A percentile compares a stretch with the other conserved stretches of the same genome.
These are phyloP conservation scores for Acanthaster planci DNA, from an alignment of 35 echinoderm and acorn worm genomes.

Conservation along the genomic window DNA sequence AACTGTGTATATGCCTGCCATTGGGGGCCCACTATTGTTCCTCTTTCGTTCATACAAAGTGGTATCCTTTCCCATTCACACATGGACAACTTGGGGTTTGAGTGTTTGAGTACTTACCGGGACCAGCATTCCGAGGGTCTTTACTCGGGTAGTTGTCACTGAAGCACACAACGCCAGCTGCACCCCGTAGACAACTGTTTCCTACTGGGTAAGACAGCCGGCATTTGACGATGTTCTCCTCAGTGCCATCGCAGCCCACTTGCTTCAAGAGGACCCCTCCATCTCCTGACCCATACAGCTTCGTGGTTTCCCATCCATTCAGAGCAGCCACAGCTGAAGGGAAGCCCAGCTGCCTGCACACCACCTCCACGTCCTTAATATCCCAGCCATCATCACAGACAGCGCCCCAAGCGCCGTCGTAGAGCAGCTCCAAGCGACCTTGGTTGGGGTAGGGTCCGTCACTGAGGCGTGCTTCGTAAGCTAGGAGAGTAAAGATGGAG, in stretches of 20 bases:
- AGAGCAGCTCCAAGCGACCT: constrained; percentile 19
- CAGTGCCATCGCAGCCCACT: background rate
- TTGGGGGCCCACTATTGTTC: no score
- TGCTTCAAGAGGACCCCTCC: background rate
- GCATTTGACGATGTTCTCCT: background rate
- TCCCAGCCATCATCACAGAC: constrained; percentile 20
- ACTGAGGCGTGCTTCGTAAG: background rate
- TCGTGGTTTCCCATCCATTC: background rate
- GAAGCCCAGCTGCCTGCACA: constrained; percentile 23
- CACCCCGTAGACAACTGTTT: background rate
- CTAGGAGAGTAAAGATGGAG: background rate
- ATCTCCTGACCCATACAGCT: background rate
- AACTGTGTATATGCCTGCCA: no score
- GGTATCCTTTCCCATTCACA: no score
- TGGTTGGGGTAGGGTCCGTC: constrained; percentile 22
- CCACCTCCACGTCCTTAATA: background rate
- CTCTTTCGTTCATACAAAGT: no score
- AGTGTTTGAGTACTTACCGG: background rate
- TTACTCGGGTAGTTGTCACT: background rate
- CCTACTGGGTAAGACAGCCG: background rate
- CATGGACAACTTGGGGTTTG: background rate
- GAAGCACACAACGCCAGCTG: background rate
- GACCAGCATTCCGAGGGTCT: background rate
- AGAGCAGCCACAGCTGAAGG: background rate
- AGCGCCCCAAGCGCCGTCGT: background rate